Evolutionary conservation across 2,797 vertebrate species (phyloP), one percentile per base, ranked within the genome.

Genomic region (Acanthornis magna): DNA sequence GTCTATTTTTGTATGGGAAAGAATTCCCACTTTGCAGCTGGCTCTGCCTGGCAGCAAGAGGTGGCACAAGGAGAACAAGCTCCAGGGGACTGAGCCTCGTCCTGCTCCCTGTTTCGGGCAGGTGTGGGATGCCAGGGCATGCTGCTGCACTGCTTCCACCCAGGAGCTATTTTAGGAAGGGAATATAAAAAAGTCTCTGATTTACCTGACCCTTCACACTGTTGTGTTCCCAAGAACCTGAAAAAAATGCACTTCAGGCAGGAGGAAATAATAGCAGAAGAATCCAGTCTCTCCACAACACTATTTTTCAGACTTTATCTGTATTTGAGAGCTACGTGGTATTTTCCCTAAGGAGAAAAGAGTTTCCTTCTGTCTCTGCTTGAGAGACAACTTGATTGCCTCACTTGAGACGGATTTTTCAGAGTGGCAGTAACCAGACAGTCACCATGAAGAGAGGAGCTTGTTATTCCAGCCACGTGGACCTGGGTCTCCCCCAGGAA

Each of bases 281-380:
- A 88, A 91, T 90, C 32, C 74, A 71, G 16, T 82, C 80, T 77
- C 34, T 93, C 88, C 42, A 34, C 76, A 86, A 7, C 32, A 48
- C 71, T 66, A 2, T 95, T 94, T 96, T 91, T 95, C 91, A 95
- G 90, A 91, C 83, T 90, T 89, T 65, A 82, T 95, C 82, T 92
- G 21, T 94, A 76, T 95, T 91, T 89, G 73, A 86, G 71, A 77
- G 53, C 71, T 92, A 40, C 2, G 0, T 57, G 71, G 67, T 94
- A 43, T 95, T 96, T 94, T 95, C 89, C 95, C 88, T 76, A 65
- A 91, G 89, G 86, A 88, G 51, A 96, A 90, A 79, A 94, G 83
- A 79, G 67, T 96, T 85, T 88, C 48, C 80, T 89, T 91, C 83
- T 13, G 1, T 54, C 45, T 86, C 32, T 85, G 71, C 42, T 77